A percentile compares a stretch with the other conserved stretches of the same genome.
Conservation (phyloP, 2,113 vertebrate species). For the Silurus meridionalis region DNA sequence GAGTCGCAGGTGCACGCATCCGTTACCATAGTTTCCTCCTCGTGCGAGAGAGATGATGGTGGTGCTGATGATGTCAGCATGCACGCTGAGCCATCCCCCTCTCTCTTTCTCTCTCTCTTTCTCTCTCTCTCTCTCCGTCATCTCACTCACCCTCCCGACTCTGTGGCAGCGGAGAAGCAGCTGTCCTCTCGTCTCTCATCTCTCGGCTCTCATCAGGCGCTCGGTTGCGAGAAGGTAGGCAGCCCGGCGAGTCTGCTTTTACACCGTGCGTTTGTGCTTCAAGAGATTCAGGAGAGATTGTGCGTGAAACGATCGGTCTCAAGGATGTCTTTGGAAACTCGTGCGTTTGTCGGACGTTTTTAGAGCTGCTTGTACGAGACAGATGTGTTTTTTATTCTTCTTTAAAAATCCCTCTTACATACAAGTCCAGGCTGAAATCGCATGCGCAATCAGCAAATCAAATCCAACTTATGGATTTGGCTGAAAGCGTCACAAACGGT, state of each 20-base stretch:
- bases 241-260: neutral
- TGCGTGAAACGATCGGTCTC: neutral
- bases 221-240: constrained; percentile 48
- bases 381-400: constrained; percentile 13
- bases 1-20: constrained; percentile 66
- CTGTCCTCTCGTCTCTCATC: constrained; percentile 45
- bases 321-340: constrained; percentile 5
- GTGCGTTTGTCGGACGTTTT: neutral
- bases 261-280: neutral
- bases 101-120: constrained; percentile 3
- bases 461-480: neutral
- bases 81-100: constrained; percentile 64
- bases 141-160: constrained; percentile 66
- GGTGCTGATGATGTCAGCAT: constrained; percentile 81
- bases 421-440: neutral
- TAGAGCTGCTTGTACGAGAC: neutral
- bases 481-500: no score
- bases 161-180: constrained; percentile 62
- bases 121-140: constrained; percentile 9
- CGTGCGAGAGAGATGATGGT: constrained; percentile 18
- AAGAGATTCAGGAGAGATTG: neutral
- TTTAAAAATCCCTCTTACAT: constrained; percentile 13
- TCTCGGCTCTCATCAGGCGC: constrained; percentile 5
- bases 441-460: neutral
- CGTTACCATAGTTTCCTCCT: constrained; percentile 86